Evolutionary conservation across 2,113 vertebrate species (phyloP), one percentile per base, ranked within the genome.

Genomic region (Albula glossodonta): DNA sequence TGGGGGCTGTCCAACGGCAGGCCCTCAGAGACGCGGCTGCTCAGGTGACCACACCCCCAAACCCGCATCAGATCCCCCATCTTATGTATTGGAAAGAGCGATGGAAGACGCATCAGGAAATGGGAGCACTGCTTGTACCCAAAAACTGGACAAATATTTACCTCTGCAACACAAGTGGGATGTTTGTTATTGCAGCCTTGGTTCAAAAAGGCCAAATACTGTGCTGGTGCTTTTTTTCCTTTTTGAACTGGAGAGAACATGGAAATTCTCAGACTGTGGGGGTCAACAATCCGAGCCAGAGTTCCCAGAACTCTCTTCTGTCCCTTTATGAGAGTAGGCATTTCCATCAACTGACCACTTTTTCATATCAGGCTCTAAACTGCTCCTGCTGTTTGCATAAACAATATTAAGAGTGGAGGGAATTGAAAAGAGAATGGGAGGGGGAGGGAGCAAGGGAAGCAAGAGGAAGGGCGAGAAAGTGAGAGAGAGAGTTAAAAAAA

Each of bases 81-180:
- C 31, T 51, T 22, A 4, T 10, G 48, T 22, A 17, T 19, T 7
- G 50, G 17, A 80, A 3, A 70, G 31, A 8, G 25, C 41, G 5
- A 51, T 50, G 31, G 48, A 11, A 17, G 0, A 19, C 48, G 17
- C 31, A 80, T 5, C 49, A 51, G 78, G 41, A 80, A 80, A 80
- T 50, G n/a, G 79, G 41, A 80, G 15, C 41, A 51, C 19, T 51
- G 48, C 51, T 22, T 7, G 1, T 22, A 51, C 13, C 19, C 48
- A 22, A 80, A 66, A 80, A 50, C 79, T 80, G 79, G 5, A 19
- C 49, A 80, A 80, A 80, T 22, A 80, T 51, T 51, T 49, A 80
- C 17, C 79, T n/a, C 79, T 8, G 10, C 49, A 80, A 17, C 19
- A 80, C 19, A 22, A 41, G 79, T 15, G 22, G 15, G 1, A 22